These are phyloP conservation scores for Steinernema feltiae DNA, from an alignment of 1,140 invertebrate species.

Conservation along the genomic window DNA sequence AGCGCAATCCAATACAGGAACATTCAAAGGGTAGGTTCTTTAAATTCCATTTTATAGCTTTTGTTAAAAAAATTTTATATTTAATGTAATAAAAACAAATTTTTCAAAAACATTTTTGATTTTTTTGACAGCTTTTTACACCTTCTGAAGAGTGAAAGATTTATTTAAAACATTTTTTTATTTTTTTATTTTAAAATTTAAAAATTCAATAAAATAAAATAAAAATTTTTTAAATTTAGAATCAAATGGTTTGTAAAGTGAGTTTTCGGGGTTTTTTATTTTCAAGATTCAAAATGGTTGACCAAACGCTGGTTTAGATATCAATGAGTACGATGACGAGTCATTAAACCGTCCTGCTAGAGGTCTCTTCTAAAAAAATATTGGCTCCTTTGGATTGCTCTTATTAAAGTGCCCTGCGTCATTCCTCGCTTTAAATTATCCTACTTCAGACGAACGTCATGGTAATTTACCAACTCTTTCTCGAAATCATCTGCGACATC, in stretches of 20 bases:
- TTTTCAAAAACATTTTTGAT: background rate
- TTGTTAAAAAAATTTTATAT: no score
- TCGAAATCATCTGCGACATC: background rate
- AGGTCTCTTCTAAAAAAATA: background rate
- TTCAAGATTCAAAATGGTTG: background rate
- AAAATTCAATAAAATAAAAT: background rate
- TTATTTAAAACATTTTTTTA: background rate
- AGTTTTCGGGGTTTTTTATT: background rate
- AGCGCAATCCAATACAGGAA: background rate
- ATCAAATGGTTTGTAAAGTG: background rate
- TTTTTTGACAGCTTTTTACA: background rate
- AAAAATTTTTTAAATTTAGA: background rate
- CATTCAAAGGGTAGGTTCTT: background rate
- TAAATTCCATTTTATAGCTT: background rate
- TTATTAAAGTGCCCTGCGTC: background rate
- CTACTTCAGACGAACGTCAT: background rate
- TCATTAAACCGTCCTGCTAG: background rate
- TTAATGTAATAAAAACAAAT: no score
- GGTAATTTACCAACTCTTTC: background rate
- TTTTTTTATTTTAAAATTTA: background rate
- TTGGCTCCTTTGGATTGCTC: background rate
- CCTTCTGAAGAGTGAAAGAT: background rate
- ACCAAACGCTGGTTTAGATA: no score
- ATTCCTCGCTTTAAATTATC: background rate
- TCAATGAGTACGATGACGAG: no score